phyloP scores from a whole-genome alignment of 2,888 invertebrate genomes.

The Lacanobia wlatinum region DNA sequence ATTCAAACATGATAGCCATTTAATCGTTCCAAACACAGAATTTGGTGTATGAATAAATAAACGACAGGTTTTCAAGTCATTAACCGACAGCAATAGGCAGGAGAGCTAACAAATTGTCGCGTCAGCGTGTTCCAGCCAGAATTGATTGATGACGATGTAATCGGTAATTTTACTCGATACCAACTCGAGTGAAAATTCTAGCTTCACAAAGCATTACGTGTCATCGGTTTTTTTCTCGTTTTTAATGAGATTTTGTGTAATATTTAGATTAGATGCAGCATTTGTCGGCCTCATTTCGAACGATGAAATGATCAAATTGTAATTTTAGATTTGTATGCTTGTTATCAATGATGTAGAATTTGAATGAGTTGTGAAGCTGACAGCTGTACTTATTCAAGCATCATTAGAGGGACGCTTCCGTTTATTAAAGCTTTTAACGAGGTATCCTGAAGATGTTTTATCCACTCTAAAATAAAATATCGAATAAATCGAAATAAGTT shows the following conservation, averaged over 20 bases:
- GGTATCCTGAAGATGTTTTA: conserved; percentile 16
- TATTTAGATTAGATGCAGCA: conserved; percentile 49
- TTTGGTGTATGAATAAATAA: conserved; percentile 53
- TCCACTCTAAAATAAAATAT: conserved; percentile 27
- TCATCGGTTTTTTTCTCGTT: conserved; percentile 51
- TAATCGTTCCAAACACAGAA: conserved; percentile 33
- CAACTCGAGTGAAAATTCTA: conserved; percentile 66
- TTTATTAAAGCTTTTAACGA: conserved; percentile 30
- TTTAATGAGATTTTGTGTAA: conserved; percentile 53
- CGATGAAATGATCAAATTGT: conserved; percentile 53
- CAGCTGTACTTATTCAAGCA: conserved; percentile 37
- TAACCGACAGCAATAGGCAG: conserved; percentile 65
- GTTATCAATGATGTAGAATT: conserved; percentile 45
- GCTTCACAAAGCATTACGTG: conserved; percentile 59
- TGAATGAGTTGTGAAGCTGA: conserved; percentile 37
- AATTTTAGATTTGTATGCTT: conserved; percentile 62
- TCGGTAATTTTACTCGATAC: conserved; percentile 76
- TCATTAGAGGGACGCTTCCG: conserved; percentile 24
- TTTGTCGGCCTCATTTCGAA: conserved; percentile 39
- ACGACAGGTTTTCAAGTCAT: conserved; percentile 67
- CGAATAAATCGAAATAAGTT: conserved; percentile 38
- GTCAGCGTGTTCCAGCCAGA: conserved; percentile 68
- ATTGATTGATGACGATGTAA: conserved; percentile 81
- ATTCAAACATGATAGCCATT: conserved; percentile 7
- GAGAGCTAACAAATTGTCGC: conserved; percentile 72